phyloP scores from a whole-genome alignment of 35 echinoderm and acorn worm species.

The Amphiura filiformis region DNA sequence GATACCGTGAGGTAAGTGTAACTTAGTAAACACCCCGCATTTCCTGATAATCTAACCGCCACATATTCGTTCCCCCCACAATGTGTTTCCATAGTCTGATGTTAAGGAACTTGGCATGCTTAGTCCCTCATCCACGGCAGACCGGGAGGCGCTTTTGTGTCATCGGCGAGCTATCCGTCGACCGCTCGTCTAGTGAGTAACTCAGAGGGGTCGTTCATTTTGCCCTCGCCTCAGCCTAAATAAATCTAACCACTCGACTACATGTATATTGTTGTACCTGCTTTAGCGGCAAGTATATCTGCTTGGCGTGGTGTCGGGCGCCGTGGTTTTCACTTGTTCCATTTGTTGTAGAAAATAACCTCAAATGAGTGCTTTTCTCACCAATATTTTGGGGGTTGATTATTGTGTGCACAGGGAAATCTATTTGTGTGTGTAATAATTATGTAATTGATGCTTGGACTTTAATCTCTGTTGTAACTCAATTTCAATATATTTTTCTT shows the following conservation, averaged over 20 bases:
- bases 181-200: slow-evolving; percentile 91
- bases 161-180: slow-evolving; percentile 63
- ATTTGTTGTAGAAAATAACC: neutral
- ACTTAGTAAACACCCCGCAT: neutral
- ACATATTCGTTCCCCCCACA: slow-evolving; percentile 70
- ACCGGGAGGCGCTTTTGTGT: slow-evolving; percentile 47
- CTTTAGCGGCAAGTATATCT: slow-evolving; percentile 83
- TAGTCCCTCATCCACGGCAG: slow-evolving; percentile 54
- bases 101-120: slow-evolving; percentile 64
- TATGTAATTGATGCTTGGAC: too few species aligned
- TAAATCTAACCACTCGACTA: slow-evolving; percentile 18
- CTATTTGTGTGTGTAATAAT: too few species aligned
- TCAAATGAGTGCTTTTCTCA: neutral
- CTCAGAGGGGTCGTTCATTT: neutral
- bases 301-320: slow-evolving; percentile 62
- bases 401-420: too few species aligned
- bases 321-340: slow-evolving; percentile 63
- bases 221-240: neutral
- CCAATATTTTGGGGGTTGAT: neutral
- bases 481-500: too few species aligned
- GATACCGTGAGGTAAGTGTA: neutral
- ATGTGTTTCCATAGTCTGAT: slow-evolving; percentile 84
- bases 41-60: neutral
- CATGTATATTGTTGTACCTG: slow-evolving; percentile 25
- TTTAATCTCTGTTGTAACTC: too few species aligned